Evolutionary conservation across 2,113 vertebrate genomes (phyloP), one percentile per base, ranked within the genome.

Genomic region (Nettapus auritus): DNA sequence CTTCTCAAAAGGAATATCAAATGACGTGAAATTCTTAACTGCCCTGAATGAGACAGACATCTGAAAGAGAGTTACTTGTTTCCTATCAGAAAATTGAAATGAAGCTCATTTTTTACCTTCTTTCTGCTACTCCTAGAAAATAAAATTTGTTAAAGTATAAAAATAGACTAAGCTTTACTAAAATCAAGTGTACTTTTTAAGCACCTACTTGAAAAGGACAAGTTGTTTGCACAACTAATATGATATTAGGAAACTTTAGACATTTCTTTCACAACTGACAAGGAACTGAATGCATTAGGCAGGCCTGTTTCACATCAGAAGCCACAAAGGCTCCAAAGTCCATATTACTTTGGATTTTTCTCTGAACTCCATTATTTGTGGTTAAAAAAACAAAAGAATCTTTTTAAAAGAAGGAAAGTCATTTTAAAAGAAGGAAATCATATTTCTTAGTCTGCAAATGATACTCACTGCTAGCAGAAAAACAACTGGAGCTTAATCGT

Each of bases 381-480:
- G 89, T 93, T 96, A 69, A 96, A 96, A 86, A 95, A 52, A 69
- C 74, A 89, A 96, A 94, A 68, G 70, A 77, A 75, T 64, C 70
- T 76, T 94, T 96, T 96, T 88, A 94, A 90, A 93, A 94, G 75
- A 87, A 94, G 94, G 85, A 97, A 73, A 95, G 82, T 83, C 90
- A 86, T 94, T 96, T 96, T 88, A 94, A 90, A 93, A 94, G 75
- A 87, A 94, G 94, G 85, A 97, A 97, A 97, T 83, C 15, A 60
- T 95, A 91, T 93, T 94, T 94, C 88, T 90, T 85, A 38, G 79
- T 56, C 75, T 96, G 69, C 50, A 95, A 60, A 81, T 21, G 67
- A 63, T 82, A 85, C 23, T 55, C 55, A 29, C 50, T 87, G 55
- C 53, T 80, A 31, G 48, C 31, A 78, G 78, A 70, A 74, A 83